phyloP scores from a whole-genome alignment of 2,797 vertebrate genomes.

The Chloroceryle amazona region DNA sequence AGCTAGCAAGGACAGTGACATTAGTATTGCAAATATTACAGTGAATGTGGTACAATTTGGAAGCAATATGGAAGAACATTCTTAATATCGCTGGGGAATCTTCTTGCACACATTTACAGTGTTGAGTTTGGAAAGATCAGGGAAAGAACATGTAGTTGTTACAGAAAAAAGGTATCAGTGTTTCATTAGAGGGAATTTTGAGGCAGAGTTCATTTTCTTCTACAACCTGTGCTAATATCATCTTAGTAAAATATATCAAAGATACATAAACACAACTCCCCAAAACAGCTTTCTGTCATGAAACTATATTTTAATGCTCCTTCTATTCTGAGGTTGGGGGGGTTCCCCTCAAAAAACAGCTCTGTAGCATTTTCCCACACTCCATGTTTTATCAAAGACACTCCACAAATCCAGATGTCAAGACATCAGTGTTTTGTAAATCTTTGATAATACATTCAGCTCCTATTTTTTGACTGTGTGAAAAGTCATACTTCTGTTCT shows the following conservation, averaged over 20 bases:
- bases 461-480: background rate
- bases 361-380: background rate
- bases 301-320: background rate
- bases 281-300: background rate
- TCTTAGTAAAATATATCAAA: background rate
- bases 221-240: background rate
- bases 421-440: background rate
- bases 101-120: background rate
- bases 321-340: background rate
- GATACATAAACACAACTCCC: background rate
- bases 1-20: background rate
- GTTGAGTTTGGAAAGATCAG: background rate
- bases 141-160: background rate
- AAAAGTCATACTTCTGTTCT: background rate
- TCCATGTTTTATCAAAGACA: background rate
- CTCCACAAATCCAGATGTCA: constrained; percentile 7
- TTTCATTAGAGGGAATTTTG: background rate
- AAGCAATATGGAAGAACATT: background rate
- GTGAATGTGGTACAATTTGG: background rate
- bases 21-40: background rate
- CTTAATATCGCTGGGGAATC: background rate
- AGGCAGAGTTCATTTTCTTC: background rate
- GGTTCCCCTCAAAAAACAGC: accelerated
- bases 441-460: background rate
- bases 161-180: background rate